Conservation (phyloP, 2,113 vertebrate species). For the Pseudonaja textilis region DNA sequence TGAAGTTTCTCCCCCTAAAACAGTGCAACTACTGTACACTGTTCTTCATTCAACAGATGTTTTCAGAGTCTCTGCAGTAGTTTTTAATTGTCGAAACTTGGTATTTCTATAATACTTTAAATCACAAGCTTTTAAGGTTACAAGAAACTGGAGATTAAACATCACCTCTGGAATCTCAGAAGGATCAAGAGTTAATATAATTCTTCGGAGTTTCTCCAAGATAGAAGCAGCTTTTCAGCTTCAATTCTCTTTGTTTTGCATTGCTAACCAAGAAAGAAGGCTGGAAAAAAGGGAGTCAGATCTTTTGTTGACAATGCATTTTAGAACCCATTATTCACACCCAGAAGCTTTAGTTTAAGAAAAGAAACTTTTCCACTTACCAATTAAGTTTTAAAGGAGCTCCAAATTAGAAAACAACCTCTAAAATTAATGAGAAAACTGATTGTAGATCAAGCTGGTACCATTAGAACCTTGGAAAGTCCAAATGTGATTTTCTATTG, state of each 20-base stretch:
- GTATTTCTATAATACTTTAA: neutral
- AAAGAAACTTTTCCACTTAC: neutral
- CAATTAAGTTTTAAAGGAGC: neutral
- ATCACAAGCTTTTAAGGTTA: neutral
- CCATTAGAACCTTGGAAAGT: neutral
- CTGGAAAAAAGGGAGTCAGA: neutral
- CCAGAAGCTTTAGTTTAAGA: neutral
- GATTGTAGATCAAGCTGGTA: neutral
- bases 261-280: neutral
- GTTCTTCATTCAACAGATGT: neutral
- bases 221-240: neutral
- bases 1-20: neutral
- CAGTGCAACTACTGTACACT: neutral
- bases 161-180: neutral
- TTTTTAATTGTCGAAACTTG: neutral
- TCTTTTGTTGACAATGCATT: neutral
- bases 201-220: neutral
- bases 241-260: neutral
- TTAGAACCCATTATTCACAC: neutral
- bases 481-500: neutral
- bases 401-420: neutral
- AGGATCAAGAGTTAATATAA: neutral
- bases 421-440: neutral
- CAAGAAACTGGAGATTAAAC: neutral
- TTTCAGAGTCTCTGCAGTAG: neutral